Evolutionary conservation across 2,797 vertebrate species (phyloP), one percentile per base, ranked within the genome.

Genomic region (Varecia variegata): DNA sequence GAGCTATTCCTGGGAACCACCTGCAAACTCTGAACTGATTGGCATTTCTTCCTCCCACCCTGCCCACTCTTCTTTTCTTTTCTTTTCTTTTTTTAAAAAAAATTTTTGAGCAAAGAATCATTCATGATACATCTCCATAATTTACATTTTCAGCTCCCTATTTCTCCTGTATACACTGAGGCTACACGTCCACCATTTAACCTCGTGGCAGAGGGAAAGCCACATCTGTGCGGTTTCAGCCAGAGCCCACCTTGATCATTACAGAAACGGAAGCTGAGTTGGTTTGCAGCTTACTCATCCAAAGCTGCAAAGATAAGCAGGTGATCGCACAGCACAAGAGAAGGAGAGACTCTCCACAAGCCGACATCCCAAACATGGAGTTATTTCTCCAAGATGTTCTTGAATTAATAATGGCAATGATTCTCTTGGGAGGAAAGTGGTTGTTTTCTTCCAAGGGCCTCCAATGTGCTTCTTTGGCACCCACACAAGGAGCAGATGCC

Each of bases 361-460:
- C 20, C 3, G 8, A 68, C 12, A 18, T 60, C 40, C 15, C 40
- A 65, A 13, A 35, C 9, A 25, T 32, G 38, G 23, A 6, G 1
- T 74, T 56, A 35, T 56, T 80, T 79, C 45, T 85, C 81, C 8
- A 45, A 77, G 35, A 50, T 1, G 20, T 18, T 94, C 70, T 81
- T 90, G 91, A 95, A 84, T 87, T 92, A 94, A 70, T 94, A 90
- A 96, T 62, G 58, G 2, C 40, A 23, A 14, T 17, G 9, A 18
- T 21, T 87, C 43, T 65, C 54, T 40, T 6, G 8, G 56, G 60
- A 83, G 58, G 30, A 73, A 74, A 68, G 43, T 0, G 0, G 9
- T 35, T 62, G 68, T 76, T 80, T 81, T 40, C 70, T 62, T 71
- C 17, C 54, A 73, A 68, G 27, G 27, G 10, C 40, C 43, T 54